Base-by-base conservation (phyloP, 2,888 invertebrate genomes). In the Ophioninae sp. region DNA sequence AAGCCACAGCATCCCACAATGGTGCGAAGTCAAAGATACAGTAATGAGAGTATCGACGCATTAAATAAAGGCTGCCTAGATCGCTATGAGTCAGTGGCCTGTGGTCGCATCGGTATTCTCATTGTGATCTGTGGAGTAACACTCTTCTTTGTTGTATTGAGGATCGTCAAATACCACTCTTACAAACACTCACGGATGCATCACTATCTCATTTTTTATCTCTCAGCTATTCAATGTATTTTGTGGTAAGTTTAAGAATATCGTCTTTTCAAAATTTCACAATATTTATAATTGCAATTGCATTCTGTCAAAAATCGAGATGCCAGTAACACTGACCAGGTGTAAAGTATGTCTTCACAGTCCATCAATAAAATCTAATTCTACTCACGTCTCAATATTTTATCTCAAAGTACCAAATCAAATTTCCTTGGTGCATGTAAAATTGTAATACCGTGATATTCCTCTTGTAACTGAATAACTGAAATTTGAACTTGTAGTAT, bases 191-290 rank as follows among this genome's bases (percentile, higher is more conserved):
- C 93, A 37, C 93, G 93, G 81, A 91, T 93, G 85, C 94, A 94
- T 86, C 94, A 94, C 86, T 94, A 93, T 89, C 91, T 93, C 83
- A 93, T 94, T 84, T 94, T 94, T 88, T 94, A 94, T 87, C 91
- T 93, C 44, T 94, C 94, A 57, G 92, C 93, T 17, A 87, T 94
- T 56, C 93, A 94, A 88, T 93, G 93, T 88, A 89, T 93, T 64
- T 88, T 93, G 65, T 93, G 93, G 94, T 94, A 90, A 90, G 91
- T 89, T 76, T 6, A 17, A 7, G 7, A 41, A 23, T n/a, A 1
- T 8, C 13, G 21, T 3, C 23, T 64, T 57, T 30, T 0, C 0
- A 57, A 10, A 6, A 23, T 13, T 50, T 8, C 23, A 65, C 30
- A 57, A 68, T 50, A 6, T 17, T 50, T 1, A 50, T 50, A 3